Evolutionary conservation across 2,113 vertebrate species (phyloP), one percentile per base, ranked within the genome.

Genomic region (Poecile atricapillus): DNA sequence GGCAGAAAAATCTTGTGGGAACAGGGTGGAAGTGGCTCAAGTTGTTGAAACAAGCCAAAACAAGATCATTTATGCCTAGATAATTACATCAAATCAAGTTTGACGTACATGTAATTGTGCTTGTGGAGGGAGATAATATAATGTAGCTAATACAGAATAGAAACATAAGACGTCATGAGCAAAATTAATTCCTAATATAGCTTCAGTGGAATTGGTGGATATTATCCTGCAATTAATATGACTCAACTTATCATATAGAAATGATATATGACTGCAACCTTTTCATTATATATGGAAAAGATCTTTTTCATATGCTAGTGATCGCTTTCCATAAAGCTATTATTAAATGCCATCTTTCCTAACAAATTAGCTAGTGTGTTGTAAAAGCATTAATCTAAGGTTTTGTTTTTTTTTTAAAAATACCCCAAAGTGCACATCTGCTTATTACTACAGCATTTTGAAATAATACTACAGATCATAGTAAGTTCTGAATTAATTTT

Each of bases 71-170:
- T 83, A 55, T 89, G 94, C 33, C 25, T 53, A 78, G 47, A 47
- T 74, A 76, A 92, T 69, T 80, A 14, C 37, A 77, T 85, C n/a
- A 90, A 92, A 77, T 86, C 67, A 80, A 69, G 49, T 50, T 56
- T 83, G 71, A 94, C 17, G 21, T 85, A 86, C 92, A 83, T 31
- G 33, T 14, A 86, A 24, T 89, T 93, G 95, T 93, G 55, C 35
- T 21, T 80, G 56, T 86, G 64, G 30, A 89, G 35, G 22, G 44
- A 89, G 52, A 69, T 81, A 92, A 59, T 81, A 63, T 20, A 80
- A 83, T 63, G 52, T 52, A 80, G 27, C 69, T 89, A 67, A 59
- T 74, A 67, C 1, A 75, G 60, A 90, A 68, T 17, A 87, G 10
- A 27, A 89, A 78, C 53, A 60, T 15, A 86, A 88, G 71, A 77